These are phyloP conservation scores for Drosophila engyochracea DNA, from an alignment of 2,888 invertebrate species.

Conservation along the genomic window DNA sequence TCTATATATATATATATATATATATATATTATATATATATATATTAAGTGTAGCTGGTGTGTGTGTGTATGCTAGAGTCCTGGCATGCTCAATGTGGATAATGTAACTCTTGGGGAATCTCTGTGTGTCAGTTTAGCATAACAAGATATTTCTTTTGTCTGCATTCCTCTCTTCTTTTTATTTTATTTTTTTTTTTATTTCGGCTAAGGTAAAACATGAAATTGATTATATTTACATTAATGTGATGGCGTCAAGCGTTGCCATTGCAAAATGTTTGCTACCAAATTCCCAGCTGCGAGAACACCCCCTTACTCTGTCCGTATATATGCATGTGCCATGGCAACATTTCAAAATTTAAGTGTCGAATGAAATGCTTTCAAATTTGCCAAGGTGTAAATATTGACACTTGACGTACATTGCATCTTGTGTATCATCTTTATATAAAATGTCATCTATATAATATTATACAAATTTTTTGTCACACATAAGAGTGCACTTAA, in stretches of 20 bases:
- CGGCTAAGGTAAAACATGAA: conserved; percentile 77
- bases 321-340: not conserved
- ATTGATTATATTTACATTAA: conserved; percentile 83
- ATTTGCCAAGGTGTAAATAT: conserved; percentile 74
- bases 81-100: conserved; percentile 67
- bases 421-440: conserved; percentile 41
- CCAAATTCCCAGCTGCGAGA: conserved; percentile 41
- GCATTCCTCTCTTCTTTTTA: conserved; percentile 6
- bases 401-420: conserved; percentile 72
- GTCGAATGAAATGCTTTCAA: conserved; percentile 69
- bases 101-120: conserved; percentile 83
- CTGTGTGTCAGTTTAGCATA: conserved; percentile 83
- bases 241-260: conserved; percentile 76
- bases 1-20: conserved; percentile 9
- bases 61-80: conserved; percentile 18
- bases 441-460: not conserved
- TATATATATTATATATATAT: conserved; percentile 16
- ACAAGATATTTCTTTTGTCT: conserved; percentile 77
- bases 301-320: not conserved
- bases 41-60: conserved; percentile 16
- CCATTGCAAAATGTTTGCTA: conserved; percentile 66
- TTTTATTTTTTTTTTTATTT: conserved; percentile 46
- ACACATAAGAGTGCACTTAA: conserved; percentile 8
- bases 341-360: conserved; percentile 46
- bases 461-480: conserved; percentile 5